These are phyloP conservation scores for Suricata suricatta DNA, from an alignment of 2,113 vertebrate genomes.

Conservation along the genomic window DNA sequence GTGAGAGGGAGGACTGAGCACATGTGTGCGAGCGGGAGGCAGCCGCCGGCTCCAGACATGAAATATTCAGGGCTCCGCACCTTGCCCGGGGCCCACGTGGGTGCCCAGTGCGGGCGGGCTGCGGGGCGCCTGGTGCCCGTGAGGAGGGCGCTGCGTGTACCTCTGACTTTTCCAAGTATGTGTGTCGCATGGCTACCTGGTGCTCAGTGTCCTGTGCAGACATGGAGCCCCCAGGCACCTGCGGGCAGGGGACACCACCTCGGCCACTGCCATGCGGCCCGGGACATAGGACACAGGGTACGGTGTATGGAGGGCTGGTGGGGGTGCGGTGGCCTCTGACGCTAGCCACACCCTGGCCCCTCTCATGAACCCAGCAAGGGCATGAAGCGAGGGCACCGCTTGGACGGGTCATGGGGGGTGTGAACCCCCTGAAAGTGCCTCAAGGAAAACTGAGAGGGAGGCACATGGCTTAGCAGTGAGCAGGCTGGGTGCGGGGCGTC, in stretches of 20 bases:
- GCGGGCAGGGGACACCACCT: background rate
- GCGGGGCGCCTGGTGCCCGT: background rate
- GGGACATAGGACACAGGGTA: background rate
- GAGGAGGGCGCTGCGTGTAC: background rate
- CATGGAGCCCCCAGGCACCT: background rate
- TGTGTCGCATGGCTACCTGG: background rate
- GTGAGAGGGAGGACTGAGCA: constrained; percentile 67
- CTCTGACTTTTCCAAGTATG: background rate
- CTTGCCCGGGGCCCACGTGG: background rate
- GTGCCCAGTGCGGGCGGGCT: background rate
- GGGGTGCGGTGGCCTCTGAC: background rate
- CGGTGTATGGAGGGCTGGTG: background rate
- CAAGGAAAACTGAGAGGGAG: background rate
- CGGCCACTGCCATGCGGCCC: background rate
- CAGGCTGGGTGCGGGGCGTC: background rate
- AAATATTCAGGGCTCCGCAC: constrained; percentile 81
- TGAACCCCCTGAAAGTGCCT: background rate
- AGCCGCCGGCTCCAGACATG: constrained; percentile 72
- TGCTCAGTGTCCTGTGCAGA: background rate
- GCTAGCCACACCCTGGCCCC: background rate
- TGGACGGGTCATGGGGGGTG: background rate
- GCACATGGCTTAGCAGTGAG: background rate
- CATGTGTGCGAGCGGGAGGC: constrained; percentile 72
- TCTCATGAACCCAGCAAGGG: background rate
- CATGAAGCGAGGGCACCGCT: background rate